Base-by-base conservation (phyloP, 2,113 vertebrate genomes). In the Aramus guarauna region DNA sequence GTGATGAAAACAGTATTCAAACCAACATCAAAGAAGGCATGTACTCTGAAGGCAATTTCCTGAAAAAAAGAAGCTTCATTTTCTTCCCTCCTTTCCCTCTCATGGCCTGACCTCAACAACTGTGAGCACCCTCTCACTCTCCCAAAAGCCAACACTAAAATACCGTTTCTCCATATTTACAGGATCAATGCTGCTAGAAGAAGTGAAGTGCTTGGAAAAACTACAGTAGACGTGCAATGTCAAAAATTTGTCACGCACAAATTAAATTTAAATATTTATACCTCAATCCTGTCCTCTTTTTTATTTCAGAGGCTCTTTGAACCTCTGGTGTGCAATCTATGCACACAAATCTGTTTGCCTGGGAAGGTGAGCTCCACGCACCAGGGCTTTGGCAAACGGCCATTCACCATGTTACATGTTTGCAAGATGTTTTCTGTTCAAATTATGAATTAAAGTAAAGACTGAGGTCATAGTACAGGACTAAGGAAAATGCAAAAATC, bases 111-210 rank as follows among this genome's bases (percentile, higher is more conserved):
- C 55, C 67, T 69, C 47, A 81, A 62, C 6, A 83, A 48, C 23
- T 0, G 0, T 32, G 24, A 79, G 14, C 1, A 1, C 6, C 48
- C 34, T 29, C 56, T 53, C 15, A 22, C 13, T 66, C 11, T 72
- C 26, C 63, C 45, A 55, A 21, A 82, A 85, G 15, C 13, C 52
- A 86, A 41, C 34, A 66, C 9, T 58, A 20, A 7, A 59, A 59
- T 32, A 59, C 2, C 27, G 3, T 22, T 93, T 50, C 41, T 85
- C 67, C 2, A 1, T 53, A 67, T 59, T 85, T 77, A 74, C 41
- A 30, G 36, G 37, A 87, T 34, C 23, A 34, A 8, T 71, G 23
- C 26, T 89, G 19, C 22, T 53, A 18, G 37, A 77, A 72, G 9
- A 71, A 45, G 68, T 29, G 1, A 77, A 92, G 9, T 27, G 7